Evolutionary conservation across 2,888 invertebrate species (phyloP).

Genomic region (Habrosyne pyritoides): DNA sequence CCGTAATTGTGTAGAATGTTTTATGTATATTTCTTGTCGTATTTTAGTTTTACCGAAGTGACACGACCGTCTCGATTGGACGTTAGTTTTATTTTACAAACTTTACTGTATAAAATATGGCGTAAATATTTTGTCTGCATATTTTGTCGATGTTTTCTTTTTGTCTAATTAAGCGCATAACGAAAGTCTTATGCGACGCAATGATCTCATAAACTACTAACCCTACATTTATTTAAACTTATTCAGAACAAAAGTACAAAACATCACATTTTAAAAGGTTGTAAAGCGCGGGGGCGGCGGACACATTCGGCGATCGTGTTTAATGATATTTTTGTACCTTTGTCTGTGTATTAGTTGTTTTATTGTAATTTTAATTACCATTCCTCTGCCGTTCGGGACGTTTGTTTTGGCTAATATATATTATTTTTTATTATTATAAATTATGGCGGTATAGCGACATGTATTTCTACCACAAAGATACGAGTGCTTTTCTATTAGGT

Average conservation of each 20-base stretch:
- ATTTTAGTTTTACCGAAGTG: slow-evolving; percentile 62
- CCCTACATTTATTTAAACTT: slow-evolving; percentile 64
- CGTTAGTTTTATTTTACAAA: slow-evolving; percentile 62
- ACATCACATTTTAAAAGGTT: slow-evolving; percentile 46
- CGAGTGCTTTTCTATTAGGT: slow-evolving; percentile 82
- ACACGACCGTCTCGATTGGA: slow-evolving; percentile 53
- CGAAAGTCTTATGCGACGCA: slow-evolving; percentile 66
- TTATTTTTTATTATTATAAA: slow-evolving; percentile 48
- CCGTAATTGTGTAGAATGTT: slow-evolving; percentile 68
- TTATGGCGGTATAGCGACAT: slow-evolving; percentile 42
- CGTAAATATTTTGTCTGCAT: slow-evolving; percentile 74
- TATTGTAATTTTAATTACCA: slow-evolving; percentile 69
- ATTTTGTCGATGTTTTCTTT: slow-evolving; percentile 71
- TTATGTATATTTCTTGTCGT: slow-evolving; percentile 74
- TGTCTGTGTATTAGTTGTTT: slow-evolving; percentile 74
- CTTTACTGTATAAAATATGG: slow-evolving; percentile 66
- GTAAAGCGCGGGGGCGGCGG: slow-evolving; percentile 31
- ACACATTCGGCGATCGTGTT: slow-evolving; percentile 57
- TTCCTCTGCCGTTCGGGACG: slow-evolving; percentile 66
- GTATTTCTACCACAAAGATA: slow-evolving; percentile 62
- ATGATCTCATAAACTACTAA: slow-evolving; percentile 84
- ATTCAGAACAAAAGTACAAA: slow-evolving; percentile 81
- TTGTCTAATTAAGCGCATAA: slow-evolving; percentile 77
- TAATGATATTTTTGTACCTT: slow-evolving; percentile 78
- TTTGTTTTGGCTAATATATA: slow-evolving; percentile 62